These are phyloP conservation scores for Sebastes jordani DNA, from an alignment of 2,797 vertebrate species.

Conservation along the genomic window DNA sequence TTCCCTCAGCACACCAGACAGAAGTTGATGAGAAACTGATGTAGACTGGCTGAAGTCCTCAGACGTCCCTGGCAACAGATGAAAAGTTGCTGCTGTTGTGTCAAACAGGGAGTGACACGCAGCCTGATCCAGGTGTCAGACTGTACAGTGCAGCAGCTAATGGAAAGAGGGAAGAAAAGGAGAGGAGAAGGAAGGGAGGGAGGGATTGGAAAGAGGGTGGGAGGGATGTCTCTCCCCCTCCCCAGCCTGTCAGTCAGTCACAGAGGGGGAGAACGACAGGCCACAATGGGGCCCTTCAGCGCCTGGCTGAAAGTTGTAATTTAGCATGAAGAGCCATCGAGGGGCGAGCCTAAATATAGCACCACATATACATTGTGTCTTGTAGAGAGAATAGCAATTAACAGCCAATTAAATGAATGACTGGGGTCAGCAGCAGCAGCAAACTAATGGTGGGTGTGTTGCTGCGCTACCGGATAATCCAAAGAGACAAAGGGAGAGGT, in stretches of 20 bases:
- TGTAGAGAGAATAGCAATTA: conserved; percentile 84
- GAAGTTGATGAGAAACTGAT: conserved; percentile 30
- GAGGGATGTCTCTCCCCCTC: conserved; percentile 51
- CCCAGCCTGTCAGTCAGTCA: conserved; percentile 81
- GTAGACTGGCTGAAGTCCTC: conserved; percentile 21
- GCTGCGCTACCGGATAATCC: conserved; percentile 70
- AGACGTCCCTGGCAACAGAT: conserved; percentile 35
- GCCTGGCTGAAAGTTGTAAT: conserved; percentile 83
- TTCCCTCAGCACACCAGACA: not conserved
- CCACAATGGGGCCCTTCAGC: conserved; percentile 84
- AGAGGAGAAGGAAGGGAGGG: conserved; percentile 40
- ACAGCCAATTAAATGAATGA: conserved; percentile 85
- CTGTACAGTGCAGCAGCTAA: conserved; percentile 55
- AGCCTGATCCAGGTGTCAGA: conserved; percentile 71
- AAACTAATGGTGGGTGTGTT: conserved; percentile 78
- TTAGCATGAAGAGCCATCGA: conserved; percentile 83
- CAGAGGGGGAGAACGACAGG: conserved; percentile 82
- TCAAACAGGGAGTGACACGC: conserved; percentile 47
- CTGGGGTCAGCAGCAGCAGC: conserved; percentile 78
- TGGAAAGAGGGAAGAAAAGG: conserved; percentile 46
- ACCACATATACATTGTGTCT: conserved; percentile 79
- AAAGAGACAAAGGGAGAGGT: conserved; percentile 67
- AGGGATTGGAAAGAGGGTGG: conserved; percentile 53
- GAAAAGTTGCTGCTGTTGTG: conserved; percentile 51
- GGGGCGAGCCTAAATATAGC: conserved; percentile 81